Base-by-base conservation (phyloP, 2,888 invertebrate species). In the Micropterix aruncella region DNA sequence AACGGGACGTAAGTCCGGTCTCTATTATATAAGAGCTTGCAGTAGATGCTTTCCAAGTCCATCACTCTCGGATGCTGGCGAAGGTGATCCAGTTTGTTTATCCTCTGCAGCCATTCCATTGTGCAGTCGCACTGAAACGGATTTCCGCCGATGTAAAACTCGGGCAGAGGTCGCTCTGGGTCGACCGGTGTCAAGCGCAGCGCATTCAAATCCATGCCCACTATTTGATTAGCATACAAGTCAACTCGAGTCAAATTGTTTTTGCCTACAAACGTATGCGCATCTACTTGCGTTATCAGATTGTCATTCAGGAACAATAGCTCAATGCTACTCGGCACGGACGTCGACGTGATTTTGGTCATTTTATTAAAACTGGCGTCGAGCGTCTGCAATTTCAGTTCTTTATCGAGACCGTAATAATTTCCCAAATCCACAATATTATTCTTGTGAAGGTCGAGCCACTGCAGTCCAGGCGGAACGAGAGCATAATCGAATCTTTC, bases 91-190 rank as follows among this genome's bases (percentile, higher is more conserved):
- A 84, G 70, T 61, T 84, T 83, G 63, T 93, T 91, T 60, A 93
- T 88, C 55, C 90, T 75, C 61, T 92, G 91, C 56, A 94, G 66
- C 94, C 94, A 95, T 60, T 93, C 92, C 79, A 93, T 91, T 54
- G 88, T 89, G 71, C 94, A 95, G 62, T 92, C 90, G 60, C 94
- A 95, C 56, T 87, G 83, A 60, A 93, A 90, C 37, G 93, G 94
- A 73, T 95, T 95, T 44, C 89, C 90, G 37, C 89, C 91, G 50
- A 94, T 87, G 64, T 89, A 91, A 69, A 94, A 91, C 66, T 91
- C 88, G 12, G 92, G 91, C 52, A 90, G 68, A 44, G 81, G 71
- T 47, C 81, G 75, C 50, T 81, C 79, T 46, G 80, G 79, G 56
- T 84, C 81, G 47, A 89, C 83, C 44, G 85, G 85, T 52, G 84